Percentiles rank a stretch among this genome's conserved stretches.
These are phyloP conservation scores for Melanotaenia duboulayi DNA, from an alignment of 2,113 vertebrate species.

Conservation along the genomic window DNA sequence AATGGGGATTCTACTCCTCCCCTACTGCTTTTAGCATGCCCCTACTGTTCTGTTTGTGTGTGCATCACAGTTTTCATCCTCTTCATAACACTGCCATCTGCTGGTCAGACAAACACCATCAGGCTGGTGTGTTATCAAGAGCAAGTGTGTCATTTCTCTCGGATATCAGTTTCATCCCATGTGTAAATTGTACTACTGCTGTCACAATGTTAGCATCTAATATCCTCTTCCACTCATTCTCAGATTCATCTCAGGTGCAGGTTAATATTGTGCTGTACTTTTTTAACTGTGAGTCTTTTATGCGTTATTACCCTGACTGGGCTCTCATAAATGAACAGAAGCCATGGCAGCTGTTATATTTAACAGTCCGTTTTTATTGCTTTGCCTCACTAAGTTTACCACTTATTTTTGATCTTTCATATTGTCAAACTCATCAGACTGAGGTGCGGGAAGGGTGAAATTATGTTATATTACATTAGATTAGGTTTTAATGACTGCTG, in stretches of 20 bases:
- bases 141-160: not conserved
- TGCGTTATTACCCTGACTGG: not conserved
- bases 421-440: conserved; percentile 15
- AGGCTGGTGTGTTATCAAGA: not conserved
- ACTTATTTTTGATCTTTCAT: conserved; percentile 27
- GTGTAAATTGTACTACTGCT: not conserved
- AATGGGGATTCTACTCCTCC: conserved; percentile 14
- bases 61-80: conserved; percentile 34
- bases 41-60: conserved; percentile 22
- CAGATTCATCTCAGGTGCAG: not conserved
- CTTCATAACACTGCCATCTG: conserved; percentile 72
- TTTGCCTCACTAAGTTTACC: conserved; percentile 31
- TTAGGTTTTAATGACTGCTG: conserved; percentile 16
- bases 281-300: not conserved
- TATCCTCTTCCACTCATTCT: not conserved
- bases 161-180: not conserved
- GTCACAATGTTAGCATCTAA: conserved; percentile 13
- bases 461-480: conserved; percentile 17
- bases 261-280: not conserved
- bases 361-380: conserved; percentile 25
- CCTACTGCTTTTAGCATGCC: conserved; percentile 40
- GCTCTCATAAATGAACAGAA: conserved; percentile 12
- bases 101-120: conserved; percentile 47
- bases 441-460: conserved; percentile 27
- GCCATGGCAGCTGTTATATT: conserved; percentile 33